These are phyloP conservation scores for Dysmachus trigonus DNA, from an alignment of 2,888 invertebrate species.

Conservation along the genomic window DNA sequence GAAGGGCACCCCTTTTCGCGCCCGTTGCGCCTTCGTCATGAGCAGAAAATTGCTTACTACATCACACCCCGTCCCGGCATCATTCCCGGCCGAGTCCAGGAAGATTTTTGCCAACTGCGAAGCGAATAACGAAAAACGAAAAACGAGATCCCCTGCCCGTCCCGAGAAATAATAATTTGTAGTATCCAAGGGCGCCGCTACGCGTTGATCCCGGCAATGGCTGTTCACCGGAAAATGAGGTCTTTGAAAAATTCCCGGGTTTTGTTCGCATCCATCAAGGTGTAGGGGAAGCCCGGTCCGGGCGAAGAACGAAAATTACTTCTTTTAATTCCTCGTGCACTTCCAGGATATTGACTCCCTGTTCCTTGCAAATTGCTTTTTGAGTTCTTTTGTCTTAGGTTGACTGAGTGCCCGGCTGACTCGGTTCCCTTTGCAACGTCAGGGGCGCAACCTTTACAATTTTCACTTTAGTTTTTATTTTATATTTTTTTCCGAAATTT, in stretches of 20 bases:
- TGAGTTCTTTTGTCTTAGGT: conserved; percentile 24
- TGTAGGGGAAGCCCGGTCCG: background rate
- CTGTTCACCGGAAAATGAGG: background rate
- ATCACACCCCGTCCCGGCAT: background rate
- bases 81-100: background rate
- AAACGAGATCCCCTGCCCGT: background rate
- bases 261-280: background rate
- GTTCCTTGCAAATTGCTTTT: conserved; percentile 27
- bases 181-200: background rate
- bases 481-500: conserved; percentile 5
- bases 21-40: background rate
- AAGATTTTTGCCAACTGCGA: background rate
- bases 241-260: background rate
- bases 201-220: background rate
- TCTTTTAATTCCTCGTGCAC: conserved; percentile 2
- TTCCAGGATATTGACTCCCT: conserved; percentile 24
- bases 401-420: conserved; percentile 15
- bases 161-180: background rate
- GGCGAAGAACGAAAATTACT: conserved; percentile 11
- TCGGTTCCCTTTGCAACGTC: background rate
- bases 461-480: background rate
- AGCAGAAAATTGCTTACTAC: conserved; percentile 31
- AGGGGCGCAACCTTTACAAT: conserved; percentile 3
- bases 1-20: background rate
- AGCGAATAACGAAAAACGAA: no score